A percentile compares a stretch with the other conserved stretches of the same genome.
phyloP scores from a whole-genome alignment of 1,140 invertebrate species.

The Solen grandis region DNA sequence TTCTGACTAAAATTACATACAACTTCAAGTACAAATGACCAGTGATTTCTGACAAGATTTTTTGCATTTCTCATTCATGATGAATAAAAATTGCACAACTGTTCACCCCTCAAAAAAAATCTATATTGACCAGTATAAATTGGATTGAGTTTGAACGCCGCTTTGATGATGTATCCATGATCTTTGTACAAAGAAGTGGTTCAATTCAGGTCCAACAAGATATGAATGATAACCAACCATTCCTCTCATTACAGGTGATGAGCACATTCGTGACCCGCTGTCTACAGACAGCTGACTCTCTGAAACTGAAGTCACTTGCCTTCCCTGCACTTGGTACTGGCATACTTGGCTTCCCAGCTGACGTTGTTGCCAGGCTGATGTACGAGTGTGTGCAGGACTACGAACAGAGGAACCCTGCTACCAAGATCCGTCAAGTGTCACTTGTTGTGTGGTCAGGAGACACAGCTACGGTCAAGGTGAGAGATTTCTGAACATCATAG shows the following conservation, averaged over 20 bases:
- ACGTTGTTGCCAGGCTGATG: slow-evolving; percentile 18
- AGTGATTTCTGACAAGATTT: too few relatives aligned
- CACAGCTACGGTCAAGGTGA: background rate
- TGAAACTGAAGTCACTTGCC: background rate
- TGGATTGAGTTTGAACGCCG: too few relatives aligned
- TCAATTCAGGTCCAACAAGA: too few relatives aligned
- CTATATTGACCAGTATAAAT: too few relatives aligned
- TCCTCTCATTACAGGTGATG: slow-evolving; percentile 15
- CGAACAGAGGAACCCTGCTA: background rate
- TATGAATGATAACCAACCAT: background rate
- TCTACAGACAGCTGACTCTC: background rate
- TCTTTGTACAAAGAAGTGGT: too few relatives aligned
- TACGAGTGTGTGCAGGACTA: background rate
- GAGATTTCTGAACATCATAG: too few relatives aligned
- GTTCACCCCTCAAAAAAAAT: too few relatives aligned
- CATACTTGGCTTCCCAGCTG: background rate
- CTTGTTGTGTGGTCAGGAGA: background rate
- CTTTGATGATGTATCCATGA: too few relatives aligned
- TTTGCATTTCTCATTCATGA: too few relatives aligned
- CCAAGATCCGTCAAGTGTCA: background rate
- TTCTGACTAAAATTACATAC: too few relatives aligned
- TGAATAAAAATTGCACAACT: too few relatives aligned
- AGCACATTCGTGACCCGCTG: slow-evolving; percentile 1
- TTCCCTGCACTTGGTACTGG: slow-evolving; percentile 39
- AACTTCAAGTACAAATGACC: too few relatives aligned